Evolutionary conservation across 2,888 invertebrate genomes (phyloP).

Genomic region (Catocala sponsa): DNA sequence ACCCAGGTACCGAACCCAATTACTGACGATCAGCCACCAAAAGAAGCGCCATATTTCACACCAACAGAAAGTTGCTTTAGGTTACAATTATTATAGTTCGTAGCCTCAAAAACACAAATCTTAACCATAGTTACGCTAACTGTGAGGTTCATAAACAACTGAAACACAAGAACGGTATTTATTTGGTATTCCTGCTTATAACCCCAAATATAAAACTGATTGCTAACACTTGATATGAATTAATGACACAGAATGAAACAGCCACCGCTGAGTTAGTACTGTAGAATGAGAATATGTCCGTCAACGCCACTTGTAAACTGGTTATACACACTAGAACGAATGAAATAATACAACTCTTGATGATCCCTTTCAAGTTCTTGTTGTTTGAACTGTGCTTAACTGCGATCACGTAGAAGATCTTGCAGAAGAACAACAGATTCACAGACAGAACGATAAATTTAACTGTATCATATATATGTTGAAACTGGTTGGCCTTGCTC

Average conservation of each 20-base stretch:
- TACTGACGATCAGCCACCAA: too few relatives aligned
- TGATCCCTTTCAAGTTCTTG: slow-evolving; percentile 16
- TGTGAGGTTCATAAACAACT: too few relatives aligned
- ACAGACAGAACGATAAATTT: slow-evolving; percentile 57
- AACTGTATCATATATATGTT: slow-evolving; percentile 40
- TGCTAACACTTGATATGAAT: slow-evolving; percentile 30
- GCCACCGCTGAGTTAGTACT: slow-evolving; percentile 4
- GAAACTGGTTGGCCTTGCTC: neutral
- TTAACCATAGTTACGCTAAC: too few relatives aligned
- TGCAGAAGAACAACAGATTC: slow-evolving; percentile 58
- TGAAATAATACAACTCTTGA: slow-evolving; percentile 25
- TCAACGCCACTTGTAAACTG: slow-evolving; percentile 27
- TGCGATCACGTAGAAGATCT: slow-evolving; percentile 57
- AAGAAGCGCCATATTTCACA: too few relatives aligned
- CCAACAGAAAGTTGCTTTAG: too few relatives aligned
- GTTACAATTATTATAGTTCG: too few relatives aligned
- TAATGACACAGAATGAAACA: slow-evolving; percentile 22
- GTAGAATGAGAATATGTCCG: slow-evolving; percentile 18
- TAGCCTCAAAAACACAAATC: too few relatives aligned
- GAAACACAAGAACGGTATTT: neutral
- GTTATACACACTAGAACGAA: slow-evolving; percentile 27
- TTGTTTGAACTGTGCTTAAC: slow-evolving; percentile 30
- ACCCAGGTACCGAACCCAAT: too few relatives aligned
- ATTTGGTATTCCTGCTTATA: slow-evolving; percentile 17
- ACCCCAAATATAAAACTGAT: slow-evolving; percentile 29